These are phyloP conservation scores for Cotesia vestalis DNA, from an alignment of 1,140 invertebrate genomes.

Conservation along the genomic window DNA sequence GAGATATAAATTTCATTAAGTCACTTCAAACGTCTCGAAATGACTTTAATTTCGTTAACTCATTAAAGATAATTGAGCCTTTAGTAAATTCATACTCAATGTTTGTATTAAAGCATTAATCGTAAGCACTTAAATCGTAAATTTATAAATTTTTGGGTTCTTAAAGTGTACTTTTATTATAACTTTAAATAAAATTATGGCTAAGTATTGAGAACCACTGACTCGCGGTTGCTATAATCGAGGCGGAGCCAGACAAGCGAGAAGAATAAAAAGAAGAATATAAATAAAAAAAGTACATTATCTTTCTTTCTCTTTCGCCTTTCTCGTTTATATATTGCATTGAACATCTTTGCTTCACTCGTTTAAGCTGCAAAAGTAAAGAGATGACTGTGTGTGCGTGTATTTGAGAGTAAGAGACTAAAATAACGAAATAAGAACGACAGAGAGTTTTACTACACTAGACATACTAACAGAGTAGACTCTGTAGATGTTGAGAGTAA, in stretches of 20 bases:
- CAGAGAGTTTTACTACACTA: slow-evolving; percentile 10
- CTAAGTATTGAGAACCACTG: slow-evolving; percentile 31
- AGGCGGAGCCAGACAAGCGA: slow-evolving; percentile 32
- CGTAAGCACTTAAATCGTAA: too few relatives aligned
- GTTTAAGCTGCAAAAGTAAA: too few relatives aligned
- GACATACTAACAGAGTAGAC: slow-evolving; percentile 26
- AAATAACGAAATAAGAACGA: slow-evolving; percentile 22
- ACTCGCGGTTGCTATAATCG: slow-evolving; percentile 33
- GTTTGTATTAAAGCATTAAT: too few relatives aligned
- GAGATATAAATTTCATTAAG: too few relatives aligned
- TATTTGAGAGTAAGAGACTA: background rate
- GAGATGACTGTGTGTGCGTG: background rate
- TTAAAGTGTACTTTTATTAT: background rate
- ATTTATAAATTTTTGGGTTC: too few relatives aligned
- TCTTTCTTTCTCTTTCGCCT: slow-evolving; percentile 40
- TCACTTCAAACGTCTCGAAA: too few relatives aligned
- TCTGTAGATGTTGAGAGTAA: slow-evolving; percentile 18
- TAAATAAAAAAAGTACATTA: slow-evolving; percentile 39
- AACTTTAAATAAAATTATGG: background rate
- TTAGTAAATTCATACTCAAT: too few relatives aligned
- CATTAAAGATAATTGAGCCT: too few relatives aligned
- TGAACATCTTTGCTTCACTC: slow-evolving; percentile 8
- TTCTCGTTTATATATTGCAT: slow-evolving; percentile 30
- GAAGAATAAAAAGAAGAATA: slow-evolving; percentile 20
- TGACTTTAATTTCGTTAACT: too few relatives aligned